These are phyloP conservation scores for Silurus lanzhouensis DNA, from an alignment of 2,797 vertebrate species.

Conservation along the genomic window DNA sequence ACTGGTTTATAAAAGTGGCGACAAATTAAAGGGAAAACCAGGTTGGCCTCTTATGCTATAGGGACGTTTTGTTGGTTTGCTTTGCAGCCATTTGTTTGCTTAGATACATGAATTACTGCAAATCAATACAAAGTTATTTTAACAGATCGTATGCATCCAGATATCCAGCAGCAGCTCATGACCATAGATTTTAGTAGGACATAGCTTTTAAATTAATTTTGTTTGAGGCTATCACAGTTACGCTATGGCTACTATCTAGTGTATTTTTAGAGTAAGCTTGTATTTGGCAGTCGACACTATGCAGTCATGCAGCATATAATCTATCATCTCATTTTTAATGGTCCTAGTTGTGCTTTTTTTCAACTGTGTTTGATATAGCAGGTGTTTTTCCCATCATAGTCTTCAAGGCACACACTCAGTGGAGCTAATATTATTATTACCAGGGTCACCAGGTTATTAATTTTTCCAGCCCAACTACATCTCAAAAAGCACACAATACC, in stretches of 20 bases:
- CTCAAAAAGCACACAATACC: background rate
- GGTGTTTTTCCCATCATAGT: background rate
- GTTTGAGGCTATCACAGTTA: background rate
- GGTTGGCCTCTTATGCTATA: background rate
- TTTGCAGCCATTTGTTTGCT: background rate
- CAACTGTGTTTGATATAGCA: background rate
- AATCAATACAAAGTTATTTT: background rate
- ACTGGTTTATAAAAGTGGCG: background rate
- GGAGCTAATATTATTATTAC: background rate
- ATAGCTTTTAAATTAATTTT: background rate
- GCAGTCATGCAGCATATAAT: background rate
- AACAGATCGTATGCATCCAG: background rate
- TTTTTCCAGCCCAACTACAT: background rate
- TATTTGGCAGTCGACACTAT: background rate
- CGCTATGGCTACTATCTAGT: background rate
- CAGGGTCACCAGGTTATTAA: background rate
- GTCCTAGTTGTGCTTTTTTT: background rate
- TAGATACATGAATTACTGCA: background rate
- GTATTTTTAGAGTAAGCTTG: background rate
- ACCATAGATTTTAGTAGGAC: background rate
- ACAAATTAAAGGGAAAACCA: background rate
- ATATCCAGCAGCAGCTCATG: background rate
- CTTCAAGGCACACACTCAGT: background rate
- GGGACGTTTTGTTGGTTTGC: background rate
- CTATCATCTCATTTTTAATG: background rate